Evolutionary conservation across 1,140 invertebrate species (phyloP), one percentile per base, ranked within the genome.

Genomic region (Philotrypesis tridentata): DNA sequence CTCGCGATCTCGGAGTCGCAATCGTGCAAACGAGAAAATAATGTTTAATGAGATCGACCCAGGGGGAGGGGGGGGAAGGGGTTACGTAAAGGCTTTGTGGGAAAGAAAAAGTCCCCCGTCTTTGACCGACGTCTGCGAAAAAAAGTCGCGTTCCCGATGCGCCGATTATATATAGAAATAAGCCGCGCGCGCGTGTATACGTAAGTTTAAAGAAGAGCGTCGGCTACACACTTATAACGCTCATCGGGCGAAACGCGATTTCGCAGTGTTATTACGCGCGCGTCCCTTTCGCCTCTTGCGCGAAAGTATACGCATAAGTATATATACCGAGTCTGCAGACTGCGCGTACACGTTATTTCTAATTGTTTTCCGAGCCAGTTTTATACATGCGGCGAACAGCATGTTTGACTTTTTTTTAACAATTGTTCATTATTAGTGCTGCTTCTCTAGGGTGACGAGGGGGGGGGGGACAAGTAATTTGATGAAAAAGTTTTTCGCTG

Each of bases 271-370:
- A 29, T 65, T 65, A 65, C 61, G 25, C 23, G 6, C 60, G 61
- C 27, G 61, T 65, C 61, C 61, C 61, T 65, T 65, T 65, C 61
- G 61, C 61, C 61, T 25, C 61, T 55, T 55, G n/a, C 48, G 48
- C 61, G 25, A 5, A 9, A 37, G 33, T 37, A 37, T 37, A 37
- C 48, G 40, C 21, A 4, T 27, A 8, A 29, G 61, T 27, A 17
- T 55, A n/a, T 27, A 27, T 29, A n/a, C n/a, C n/a, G n/a, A n/a
- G n/a, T n/a, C n/a, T n/a, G n/a, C n/a, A n/a, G n/a, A n/a, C n/a
- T n/a, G n/a, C n/a, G n/a, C n/a, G n/a, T n/a, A 21, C n/a, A 21
- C 23, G 23, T 27, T 65, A 5, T 3, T 60, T 65, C 21, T 29
- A 65, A 65, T 65, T 65, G 61, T 65, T 65, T 21, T 23, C 25